Evolutionary conservation across 1,140 invertebrate genomes (phyloP).

Genomic region (Berghia stephanieae): DNA sequence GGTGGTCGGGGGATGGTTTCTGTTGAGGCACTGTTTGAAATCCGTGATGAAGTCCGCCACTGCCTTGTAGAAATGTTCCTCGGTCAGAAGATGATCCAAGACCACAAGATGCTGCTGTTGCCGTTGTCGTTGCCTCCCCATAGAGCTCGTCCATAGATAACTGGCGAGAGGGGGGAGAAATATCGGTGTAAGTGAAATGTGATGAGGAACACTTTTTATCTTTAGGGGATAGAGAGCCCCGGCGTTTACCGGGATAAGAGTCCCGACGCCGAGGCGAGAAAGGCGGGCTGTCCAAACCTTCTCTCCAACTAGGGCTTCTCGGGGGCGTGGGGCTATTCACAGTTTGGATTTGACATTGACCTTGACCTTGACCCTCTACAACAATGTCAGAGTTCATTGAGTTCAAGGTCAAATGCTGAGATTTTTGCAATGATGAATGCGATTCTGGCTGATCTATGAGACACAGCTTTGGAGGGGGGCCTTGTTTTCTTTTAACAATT

Average conservation of each 20-base stretch:
- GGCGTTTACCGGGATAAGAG: slow-evolving; percentile 57
- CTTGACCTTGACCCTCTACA: too few species aligned
- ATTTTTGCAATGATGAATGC: too few species aligned
- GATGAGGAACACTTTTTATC: slow-evolving; percentile 49
- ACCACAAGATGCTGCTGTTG: too few species aligned
- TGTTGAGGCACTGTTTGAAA: slow-evolving; percentile 19
- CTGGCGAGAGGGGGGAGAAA: slow-evolving; percentile 53
- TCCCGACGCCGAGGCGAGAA: slow-evolving; percentile 58
- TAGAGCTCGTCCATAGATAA: slow-evolving; percentile 50
- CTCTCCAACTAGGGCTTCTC: slow-evolving; percentile 59
- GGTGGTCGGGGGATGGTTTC: slow-evolving; percentile 50
- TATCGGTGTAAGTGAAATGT: slow-evolving; percentile 56
- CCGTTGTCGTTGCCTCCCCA: slow-evolving; percentile 21
- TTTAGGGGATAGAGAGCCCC: slow-evolving; percentile 53
- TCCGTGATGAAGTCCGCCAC: not conserved
- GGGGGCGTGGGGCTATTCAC: slow-evolving; percentile 56
- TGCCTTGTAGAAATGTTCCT: too few species aligned
- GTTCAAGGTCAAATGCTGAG: too few species aligned
- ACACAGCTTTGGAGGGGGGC: too few species aligned
- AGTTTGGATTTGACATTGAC: too few species aligned
- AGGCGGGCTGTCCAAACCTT: slow-evolving; percentile 59
- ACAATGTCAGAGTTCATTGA: too few species aligned
- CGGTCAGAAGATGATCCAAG: too few species aligned
- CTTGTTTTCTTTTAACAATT: too few species aligned
- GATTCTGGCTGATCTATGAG: too few species aligned